Percentiles rank a stretch among this genome's conserved stretches.
Conservation (phyloP, 2,113 vertebrate genomes). For the Pachypanchax playfairii region DNA sequence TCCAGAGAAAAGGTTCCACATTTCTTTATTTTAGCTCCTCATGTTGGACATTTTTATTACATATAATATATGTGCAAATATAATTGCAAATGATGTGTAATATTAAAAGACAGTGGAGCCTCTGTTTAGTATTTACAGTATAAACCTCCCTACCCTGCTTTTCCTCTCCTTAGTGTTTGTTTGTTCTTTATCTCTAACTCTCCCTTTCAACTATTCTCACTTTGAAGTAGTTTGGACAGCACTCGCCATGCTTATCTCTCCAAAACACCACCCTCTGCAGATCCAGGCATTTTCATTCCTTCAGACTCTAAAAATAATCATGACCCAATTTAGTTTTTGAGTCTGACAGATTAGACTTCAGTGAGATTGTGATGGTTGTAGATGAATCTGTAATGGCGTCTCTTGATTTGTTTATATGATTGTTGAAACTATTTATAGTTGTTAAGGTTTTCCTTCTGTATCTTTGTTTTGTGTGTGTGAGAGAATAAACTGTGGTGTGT, state of each 20-base stretch:
- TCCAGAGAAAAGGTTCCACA: no score
- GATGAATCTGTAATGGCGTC: neutral
- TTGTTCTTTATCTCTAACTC: constrained; percentile 17
- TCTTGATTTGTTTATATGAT: neutral
- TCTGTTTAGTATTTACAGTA: no score
- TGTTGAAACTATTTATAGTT: no score
- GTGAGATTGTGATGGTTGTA: neutral
- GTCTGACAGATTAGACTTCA: constrained; percentile 4
- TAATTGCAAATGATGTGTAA: no score
- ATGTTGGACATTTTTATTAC: no score
- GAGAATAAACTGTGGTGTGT: neutral
- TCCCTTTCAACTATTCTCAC: constrained; percentile 44
- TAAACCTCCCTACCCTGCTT: neutral
- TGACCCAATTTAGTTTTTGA: constrained; percentile 25
- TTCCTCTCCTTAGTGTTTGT: constrained; percentile 5
- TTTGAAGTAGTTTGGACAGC: constrained; percentile 60
- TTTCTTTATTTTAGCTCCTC: no score
- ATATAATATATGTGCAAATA: no score
- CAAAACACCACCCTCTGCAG: constrained; percentile 34
- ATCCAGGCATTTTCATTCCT: constrained; percentile 17
- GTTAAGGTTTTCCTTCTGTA: constrained; percentile 2
- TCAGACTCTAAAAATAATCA: constrained; percentile 3
- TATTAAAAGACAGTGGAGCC: no score
- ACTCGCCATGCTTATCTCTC: constrained; percentile 46
- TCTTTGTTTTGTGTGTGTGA: constrained; percentile 13